phyloP scores from a whole-genome alignment of 2,888 invertebrate species.

The Scaeva pyrastri region DNA sequence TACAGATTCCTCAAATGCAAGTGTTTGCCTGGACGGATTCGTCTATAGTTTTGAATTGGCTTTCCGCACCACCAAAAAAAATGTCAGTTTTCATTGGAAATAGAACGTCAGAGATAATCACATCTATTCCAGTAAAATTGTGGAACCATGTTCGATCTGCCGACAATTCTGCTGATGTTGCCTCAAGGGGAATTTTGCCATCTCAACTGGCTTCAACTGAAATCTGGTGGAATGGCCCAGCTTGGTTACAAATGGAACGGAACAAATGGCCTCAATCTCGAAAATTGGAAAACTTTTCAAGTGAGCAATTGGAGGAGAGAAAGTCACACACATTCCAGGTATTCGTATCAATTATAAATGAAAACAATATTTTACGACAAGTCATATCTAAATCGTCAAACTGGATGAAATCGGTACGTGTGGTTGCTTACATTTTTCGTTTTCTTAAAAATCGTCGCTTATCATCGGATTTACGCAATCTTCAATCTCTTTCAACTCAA shows the following conservation, averaged over 20 bases:
- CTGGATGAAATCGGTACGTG: too few relatives aligned
- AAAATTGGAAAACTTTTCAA: neutral
- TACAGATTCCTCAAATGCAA: conserved; percentile 1
- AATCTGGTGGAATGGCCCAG: conserved; percentile 41
- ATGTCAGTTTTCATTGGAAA: conserved; percentile 32
- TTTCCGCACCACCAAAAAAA: conserved; percentile 29
- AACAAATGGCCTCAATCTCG: conserved; percentile 19
- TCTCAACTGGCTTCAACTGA: conserved; percentile 12
- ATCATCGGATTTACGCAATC: neutral
- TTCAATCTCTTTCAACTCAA: neutral
- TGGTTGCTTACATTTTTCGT: too few relatives aligned
- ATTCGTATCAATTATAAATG: conserved; percentile 3
- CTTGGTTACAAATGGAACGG: neutral
- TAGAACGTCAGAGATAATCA: conserved; percentile 57
- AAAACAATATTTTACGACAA: conserved; percentile 13
- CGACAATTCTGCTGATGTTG: conserved; percentile 49
- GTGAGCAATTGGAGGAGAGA: conserved; percentile 17
- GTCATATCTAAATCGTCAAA: conserved; percentile 18
- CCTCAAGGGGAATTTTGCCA: conserved; percentile 49
- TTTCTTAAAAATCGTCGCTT: neutral
- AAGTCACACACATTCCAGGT: conserved; percentile 4
- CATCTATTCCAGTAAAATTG: conserved; percentile 15
- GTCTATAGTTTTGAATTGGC: conserved; percentile 30
- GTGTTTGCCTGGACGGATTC: conserved; percentile 40
- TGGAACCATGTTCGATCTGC: conserved; percentile 51